Percentiles rank a stretch among this genome's conserved stretches.
These are phyloP conservation scores for Argyra leucocephala DNA, from an alignment of 2,888 invertebrate genomes.

Conservation along the genomic window DNA sequence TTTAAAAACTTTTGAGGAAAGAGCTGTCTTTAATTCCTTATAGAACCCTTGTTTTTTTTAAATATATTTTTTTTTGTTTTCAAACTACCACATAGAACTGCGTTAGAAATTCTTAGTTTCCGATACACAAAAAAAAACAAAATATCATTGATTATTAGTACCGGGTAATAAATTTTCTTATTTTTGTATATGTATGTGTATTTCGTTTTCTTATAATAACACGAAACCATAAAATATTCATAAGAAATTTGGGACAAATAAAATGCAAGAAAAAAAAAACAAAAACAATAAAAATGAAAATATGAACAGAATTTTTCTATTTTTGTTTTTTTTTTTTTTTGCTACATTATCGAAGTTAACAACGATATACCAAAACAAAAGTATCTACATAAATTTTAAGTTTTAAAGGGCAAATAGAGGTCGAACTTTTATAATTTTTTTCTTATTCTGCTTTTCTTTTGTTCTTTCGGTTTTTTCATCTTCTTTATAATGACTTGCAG, in stretches of 20 bases:
- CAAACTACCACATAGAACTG: no score
- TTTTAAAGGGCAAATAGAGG: conserved; percentile 19
- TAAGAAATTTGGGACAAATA: neutral
- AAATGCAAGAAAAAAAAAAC: neutral
- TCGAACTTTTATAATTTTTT: conserved; percentile 14
- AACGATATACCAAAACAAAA: neutral
- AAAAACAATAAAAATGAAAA: neutral
- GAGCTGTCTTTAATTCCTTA: no score
- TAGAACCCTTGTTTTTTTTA: no score
- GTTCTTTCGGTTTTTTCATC: neutral
- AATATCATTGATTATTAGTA: neutral
- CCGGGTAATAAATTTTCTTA: neutral
- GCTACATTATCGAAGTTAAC: no score
- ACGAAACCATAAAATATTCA: neutral
- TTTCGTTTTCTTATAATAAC: neutral
- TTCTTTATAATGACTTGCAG: neutral
- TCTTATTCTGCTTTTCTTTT: neutral
- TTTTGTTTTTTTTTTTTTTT: no score
- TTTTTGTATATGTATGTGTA: neutral
- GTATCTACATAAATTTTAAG: neutral
- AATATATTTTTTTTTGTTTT: no score
- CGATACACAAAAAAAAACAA: no score
- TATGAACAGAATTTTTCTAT: no score
- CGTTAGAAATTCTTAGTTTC: no score
- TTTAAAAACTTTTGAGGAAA: no score